Base-by-base conservation (phyloP, 2,888 invertebrate genomes). In the Cheilosia soror region DNA sequence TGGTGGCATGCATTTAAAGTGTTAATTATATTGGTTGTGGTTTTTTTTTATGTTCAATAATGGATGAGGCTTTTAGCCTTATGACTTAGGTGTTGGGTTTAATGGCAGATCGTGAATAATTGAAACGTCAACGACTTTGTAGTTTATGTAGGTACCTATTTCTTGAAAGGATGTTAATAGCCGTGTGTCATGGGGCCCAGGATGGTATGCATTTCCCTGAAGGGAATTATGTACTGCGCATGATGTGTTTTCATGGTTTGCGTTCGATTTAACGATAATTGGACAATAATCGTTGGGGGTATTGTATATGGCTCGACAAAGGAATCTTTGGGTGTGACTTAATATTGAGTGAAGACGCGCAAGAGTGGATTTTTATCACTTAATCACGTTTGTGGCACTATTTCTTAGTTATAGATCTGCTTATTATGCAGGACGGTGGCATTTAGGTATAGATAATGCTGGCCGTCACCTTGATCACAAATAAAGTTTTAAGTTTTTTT, bases 21-120 rank as follows among this genome's bases (percentile, higher is more conserved):
- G 68, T n/a, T 78, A 49, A 82, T 81, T 77, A 51, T 47, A 15
- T 37, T 15, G 51, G 27, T 63, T 65, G 71, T 65, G 40, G 27
- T 42, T 29, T 68, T 42, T 53, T 9, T 37, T 62, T 33, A 44
- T 62, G 58, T 66, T 37, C 66, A 55, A 51, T 53, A 53, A 60
- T 79, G 49, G 40, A 33, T 57, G 66, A 51, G 78, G 55, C 25
- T 31, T 55, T 20, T 9, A 55, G 55, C n/a, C 31, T n/a, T 33
- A 13, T 51, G 11, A 27, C 5, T 27, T 27, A 51, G 47, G 51
- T 27, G 51, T 51, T 11, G 25, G 25, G 51, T 4, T 25, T 27
- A 55, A 55, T 55, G 55, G 13, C 31, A 15, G 15, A 9, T 37
- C 47, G 15, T 15, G 15, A 15, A 47, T 47, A 47, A 37, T 11